Percentiles rank a stretch among this genome's conserved stretches.
phyloP scores from a whole-genome alignment of 2,113 vertebrate species.

The Aldabrachelys gigantea region DNA sequence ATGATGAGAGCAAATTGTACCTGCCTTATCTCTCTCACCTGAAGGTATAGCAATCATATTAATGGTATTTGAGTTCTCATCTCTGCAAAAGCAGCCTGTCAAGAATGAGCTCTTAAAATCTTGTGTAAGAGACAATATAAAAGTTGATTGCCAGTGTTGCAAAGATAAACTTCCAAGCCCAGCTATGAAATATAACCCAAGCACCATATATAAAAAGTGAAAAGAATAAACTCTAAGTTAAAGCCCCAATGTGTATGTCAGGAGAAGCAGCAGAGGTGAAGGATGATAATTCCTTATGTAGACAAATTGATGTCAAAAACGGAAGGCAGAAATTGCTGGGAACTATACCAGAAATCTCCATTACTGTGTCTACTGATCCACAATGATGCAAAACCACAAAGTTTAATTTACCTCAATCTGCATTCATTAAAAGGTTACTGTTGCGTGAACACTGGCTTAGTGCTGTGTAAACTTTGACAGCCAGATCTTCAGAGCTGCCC shows the following conservation, averaged over 20 bases:
- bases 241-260: slow-evolving; percentile 28
- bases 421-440: background rate
- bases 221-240: background rate
- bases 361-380: background rate
- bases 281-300: background rate
- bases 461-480: background rate
- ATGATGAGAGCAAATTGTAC: background rate
- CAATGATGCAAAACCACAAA: background rate
- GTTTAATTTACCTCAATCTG: background rate
- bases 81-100: slow-evolving; percentile 36
- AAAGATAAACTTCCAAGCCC: slow-evolving; percentile 30
- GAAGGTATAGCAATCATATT: background rate
- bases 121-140: slow-evolving; percentile 31
- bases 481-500: background rate
- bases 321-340: background rate
- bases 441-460: background rate
- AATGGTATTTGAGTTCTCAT: slow-evolving; percentile 10
- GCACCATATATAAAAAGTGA: background rate
- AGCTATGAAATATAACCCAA: slow-evolving; percentile 23
- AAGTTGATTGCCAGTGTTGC: slow-evolving; percentile 36
- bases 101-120: background rate
- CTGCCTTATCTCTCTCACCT: background rate
- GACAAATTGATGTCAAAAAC: slow-evolving; percentile 1
- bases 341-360: background rate
- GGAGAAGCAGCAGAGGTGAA: slow-evolving; percentile 17